phyloP scores from a whole-genome alignment of 30 jellyfish, hydroid and myxozoan species.

The Chrysaora quinquecirrha region DNA sequence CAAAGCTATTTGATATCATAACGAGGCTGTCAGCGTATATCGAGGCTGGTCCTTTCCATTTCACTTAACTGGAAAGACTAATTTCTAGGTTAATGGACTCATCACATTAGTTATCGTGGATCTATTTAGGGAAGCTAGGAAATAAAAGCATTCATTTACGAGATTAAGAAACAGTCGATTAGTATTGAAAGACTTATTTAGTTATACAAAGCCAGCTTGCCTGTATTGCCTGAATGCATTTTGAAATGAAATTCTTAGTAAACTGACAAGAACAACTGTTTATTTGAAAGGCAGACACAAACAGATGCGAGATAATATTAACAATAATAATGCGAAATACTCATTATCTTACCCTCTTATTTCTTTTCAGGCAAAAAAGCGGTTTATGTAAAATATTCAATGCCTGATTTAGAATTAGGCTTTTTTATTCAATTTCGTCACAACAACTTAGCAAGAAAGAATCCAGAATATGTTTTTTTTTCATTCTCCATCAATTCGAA shows the following conservation, averaged over 20 bases:
- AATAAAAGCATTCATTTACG: background rate
- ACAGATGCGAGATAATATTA: conserved; percentile 62
- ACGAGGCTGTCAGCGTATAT: too few species aligned
- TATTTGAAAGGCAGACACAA: conserved; percentile 31
- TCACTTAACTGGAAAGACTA: background rate
- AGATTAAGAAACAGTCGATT: conserved; percentile 68
- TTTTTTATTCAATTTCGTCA: background rate
- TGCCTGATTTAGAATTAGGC: background rate
- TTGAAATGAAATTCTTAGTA: background rate
- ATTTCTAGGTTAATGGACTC: background rate
- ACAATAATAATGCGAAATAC: conserved; percentile 59
- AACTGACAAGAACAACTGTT: background rate
- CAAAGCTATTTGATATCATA: too few species aligned
- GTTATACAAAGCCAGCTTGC: background rate
- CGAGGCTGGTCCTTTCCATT: too few species aligned
- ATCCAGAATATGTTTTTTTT: background rate
- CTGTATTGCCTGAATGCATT: background rate
- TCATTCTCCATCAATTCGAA: background rate
- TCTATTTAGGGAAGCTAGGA: background rate
- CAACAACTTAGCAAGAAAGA: background rate
- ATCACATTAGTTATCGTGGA: background rate
- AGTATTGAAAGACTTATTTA: conserved; percentile 52
- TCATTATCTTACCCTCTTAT: background rate
- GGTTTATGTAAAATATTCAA: background rate
- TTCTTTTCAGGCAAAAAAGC: background rate